These are phyloP conservation scores for Syngnathus typhle DNA, from an alignment of 2,113 vertebrate species.

Conservation along the genomic window DNA sequence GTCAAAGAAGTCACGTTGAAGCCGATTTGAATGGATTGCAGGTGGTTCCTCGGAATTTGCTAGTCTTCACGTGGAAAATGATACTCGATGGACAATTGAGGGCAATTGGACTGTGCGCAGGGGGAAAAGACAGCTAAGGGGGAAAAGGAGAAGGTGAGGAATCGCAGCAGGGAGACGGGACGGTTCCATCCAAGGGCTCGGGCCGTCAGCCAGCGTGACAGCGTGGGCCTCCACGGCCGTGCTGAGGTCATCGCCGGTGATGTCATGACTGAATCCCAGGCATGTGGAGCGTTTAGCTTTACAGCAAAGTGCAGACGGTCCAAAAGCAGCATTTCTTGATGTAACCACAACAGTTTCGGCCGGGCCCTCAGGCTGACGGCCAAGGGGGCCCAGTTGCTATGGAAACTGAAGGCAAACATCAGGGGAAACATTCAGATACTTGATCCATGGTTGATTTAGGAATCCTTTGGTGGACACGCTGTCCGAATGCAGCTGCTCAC, in stretches of 20 bases:
- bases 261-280: conserved; percentile 87
- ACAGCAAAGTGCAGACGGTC: conserved; percentile 62
- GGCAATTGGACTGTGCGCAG: neutral
- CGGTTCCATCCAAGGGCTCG: conserved; percentile 80
- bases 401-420: conserved; percentile 82
- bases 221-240: conserved; percentile 53
- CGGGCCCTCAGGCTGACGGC: conserved; percentile 79
- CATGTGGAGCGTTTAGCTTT: conserved; percentile 63
- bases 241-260: conserved; percentile 78
- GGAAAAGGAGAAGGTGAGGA: conserved; percentile 32
- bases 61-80: neutral
- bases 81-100: neutral
- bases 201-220: conserved; percentile 55
- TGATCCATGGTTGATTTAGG: conserved; percentile 62
- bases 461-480: conserved; percentile 38
- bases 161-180: conserved; percentile 36
- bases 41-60: neutral
- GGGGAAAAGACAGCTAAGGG: conserved; percentile 30
- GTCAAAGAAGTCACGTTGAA: no score
- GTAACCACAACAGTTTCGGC: conserved; percentile 88
- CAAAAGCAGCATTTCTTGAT: conserved; percentile 71
- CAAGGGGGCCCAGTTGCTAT: conserved; percentile 76
- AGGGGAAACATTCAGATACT: conserved; percentile 79
- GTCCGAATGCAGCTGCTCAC: conserved; percentile 44
- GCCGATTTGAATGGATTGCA: no score